A percentile compares a stretch with the other conserved stretches of the same genome.
Conservation (phyloP, 2,113 vertebrate species). For the Athene noctua region DNA sequence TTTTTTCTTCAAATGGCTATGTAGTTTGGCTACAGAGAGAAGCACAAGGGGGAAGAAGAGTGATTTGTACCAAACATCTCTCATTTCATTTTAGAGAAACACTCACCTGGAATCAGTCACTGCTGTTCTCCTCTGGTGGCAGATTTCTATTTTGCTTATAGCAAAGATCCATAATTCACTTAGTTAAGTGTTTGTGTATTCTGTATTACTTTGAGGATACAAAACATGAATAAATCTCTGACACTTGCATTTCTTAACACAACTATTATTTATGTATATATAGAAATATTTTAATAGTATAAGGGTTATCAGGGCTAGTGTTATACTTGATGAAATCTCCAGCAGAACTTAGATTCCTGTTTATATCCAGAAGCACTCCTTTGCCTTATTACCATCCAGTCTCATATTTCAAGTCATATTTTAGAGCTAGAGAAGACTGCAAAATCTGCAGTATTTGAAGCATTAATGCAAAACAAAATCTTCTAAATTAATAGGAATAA, state of each 20-base stretch:
- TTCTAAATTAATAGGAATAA: conserved; percentile 13
- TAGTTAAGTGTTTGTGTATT: conserved; percentile 30
- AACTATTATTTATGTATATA: background rate
- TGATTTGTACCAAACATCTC: conserved; percentile 51
- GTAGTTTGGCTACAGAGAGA: conserved; percentile 6
- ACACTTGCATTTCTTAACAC: background rate
- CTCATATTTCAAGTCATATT: conserved; percentile 11
- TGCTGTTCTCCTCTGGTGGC: conserved; percentile 16
- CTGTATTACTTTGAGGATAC: background rate
- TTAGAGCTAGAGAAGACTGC: background rate
- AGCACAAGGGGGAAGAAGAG: conserved; percentile 1
- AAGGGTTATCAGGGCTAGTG: background rate
- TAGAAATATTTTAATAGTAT: conserved; percentile 9
- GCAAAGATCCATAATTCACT: conserved; percentile 35
- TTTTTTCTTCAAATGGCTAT: conserved; percentile 25
- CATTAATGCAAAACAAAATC: conserved; percentile 33
- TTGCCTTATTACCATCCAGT: background rate
- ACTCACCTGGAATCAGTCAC: conserved; percentile 26
- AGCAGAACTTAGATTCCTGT: background rate
- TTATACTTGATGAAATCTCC: background rate
- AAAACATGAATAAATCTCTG: conserved; percentile 11
- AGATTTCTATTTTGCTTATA: conserved; percentile 48
- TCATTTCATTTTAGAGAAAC: conserved; percentile 19
- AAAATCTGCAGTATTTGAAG: conserved; percentile 1
- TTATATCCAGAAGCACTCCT: background rate